Percentiles rank a stretch among this genome's conserved stretches.
These are phyloP conservation scores for Acarapis woodi DNA, from an alignment of 1,140 invertebrate genomes.

Conservation along the genomic window DNA sequence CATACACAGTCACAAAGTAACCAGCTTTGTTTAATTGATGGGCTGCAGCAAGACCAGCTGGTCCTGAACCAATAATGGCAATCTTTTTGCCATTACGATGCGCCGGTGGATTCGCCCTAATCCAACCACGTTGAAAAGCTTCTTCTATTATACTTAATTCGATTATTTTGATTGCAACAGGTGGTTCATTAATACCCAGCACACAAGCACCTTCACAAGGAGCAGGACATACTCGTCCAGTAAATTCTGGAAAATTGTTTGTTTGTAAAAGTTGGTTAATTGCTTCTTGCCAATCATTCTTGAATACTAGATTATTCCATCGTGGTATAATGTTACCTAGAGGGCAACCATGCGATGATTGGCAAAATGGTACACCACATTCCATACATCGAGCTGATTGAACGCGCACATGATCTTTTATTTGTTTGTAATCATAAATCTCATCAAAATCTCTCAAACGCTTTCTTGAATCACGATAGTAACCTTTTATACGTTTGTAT, in stretches of 20 bases:
- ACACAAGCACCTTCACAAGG: conserved; percentile 97
- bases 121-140: conserved; percentile 90
- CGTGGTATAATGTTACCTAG: conserved; percentile 95
- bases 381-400: conserved; percentile 70
- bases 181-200: conserved; percentile 70
- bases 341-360: conserved; percentile 83
- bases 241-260: conserved; percentile 98
- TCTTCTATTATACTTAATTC: conserved; percentile 96
- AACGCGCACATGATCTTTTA: conserved; percentile 52
- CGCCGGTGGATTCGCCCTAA: conserved; percentile 40
- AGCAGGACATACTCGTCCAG: conserved; percentile 86
- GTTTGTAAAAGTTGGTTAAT: conserved; percentile 78
- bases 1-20: conserved; percentile 73
- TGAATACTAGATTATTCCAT: conserved; percentile 72
- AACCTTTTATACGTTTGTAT: conserved; percentile 52
- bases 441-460: conserved; percentile 84
- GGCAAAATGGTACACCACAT: conserved; percentile 95
- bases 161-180: conserved; percentile 97
- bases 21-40: conserved; percentile 86
- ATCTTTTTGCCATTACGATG: conserved; percentile 50
- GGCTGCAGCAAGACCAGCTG: conserved; percentile 77
- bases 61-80: conserved; percentile 81
- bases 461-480: conserved; percentile 52
- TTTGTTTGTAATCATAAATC: conserved; percentile 60
- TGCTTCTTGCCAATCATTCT: conserved; percentile 85